Base-by-base conservation (phyloP, 2,888 invertebrate genomes). In the Aromia moschata region DNA sequence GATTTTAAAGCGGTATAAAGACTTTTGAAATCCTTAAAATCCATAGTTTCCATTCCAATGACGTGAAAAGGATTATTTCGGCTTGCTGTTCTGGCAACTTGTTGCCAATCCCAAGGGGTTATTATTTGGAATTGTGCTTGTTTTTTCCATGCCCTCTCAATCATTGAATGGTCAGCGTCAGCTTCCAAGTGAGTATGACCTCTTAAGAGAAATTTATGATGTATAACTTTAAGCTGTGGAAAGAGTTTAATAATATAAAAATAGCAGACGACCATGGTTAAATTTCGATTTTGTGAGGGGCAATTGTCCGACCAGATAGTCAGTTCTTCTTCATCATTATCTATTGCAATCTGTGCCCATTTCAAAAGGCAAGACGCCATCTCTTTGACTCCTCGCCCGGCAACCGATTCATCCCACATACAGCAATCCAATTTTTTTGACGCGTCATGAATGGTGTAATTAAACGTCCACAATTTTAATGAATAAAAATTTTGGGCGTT, bases 291-390 rank as follows among this genome's bases (percentile, higher is more conserved):
- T 25, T 25, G 25, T 44, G 31, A 56, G 17, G 55, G 56, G 16
- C 69, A 69, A 37, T 68, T 64, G 54, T 67, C 64, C 17, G 56
- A 58, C 68, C 66, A 67, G 20, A 66, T 62, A 25, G 62, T 66
- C 11, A 66, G 18, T 41, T 45, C 47, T 43, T 62, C 51, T 30
- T 49, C 44, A 25, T 40, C 18, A 18, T 14, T 15, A 25, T 33
- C 11, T 44, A 59, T 51, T 31, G 57, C 57, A 11, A 46, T 44
- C 41, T 46, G 46, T n/a, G 25, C 41, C 45, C 53, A 61, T 40
- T 58, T 58, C 9, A 53, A 16, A 17, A 58, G 20, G 9, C 52
- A 56, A 43, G 59, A 59, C 10, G 59, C 53, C 53, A 59, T 56
- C 41, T 62, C 56, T 20, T 59, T 59, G 12, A 40, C 56, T 44